Base-by-base conservation (phyloP, 2,888 invertebrate species). In the Callyntrura sp. region DNA sequence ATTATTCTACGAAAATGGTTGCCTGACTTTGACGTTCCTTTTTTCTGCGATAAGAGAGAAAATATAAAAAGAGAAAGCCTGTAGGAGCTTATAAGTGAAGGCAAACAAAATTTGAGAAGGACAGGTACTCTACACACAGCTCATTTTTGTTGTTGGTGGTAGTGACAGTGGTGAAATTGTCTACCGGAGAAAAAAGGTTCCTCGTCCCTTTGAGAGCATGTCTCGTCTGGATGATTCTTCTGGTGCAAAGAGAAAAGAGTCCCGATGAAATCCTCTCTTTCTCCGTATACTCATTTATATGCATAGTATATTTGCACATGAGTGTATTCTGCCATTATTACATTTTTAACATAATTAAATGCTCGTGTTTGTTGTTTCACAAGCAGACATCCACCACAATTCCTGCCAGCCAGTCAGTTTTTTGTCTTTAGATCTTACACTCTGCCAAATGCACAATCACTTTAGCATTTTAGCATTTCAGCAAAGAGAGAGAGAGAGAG, bases 361-460 rank as follows among this genome's bases (percentile, higher is more conserved):
- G 17, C 65, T 65, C 28, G 8, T 28, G 65, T 65, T 65, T 65
- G 60, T 28, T 65, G 65, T 65, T 65, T 65, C 65, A 65, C 65
- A 28, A 11, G n/a, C 65, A 65, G 65, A 65, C 65, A 65, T 65
- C 6, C 35, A 35, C 6, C 35, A 35, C n/a, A n/a, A n/a, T 35
- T 35, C 60, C 17, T 20, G 4, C 14, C 14, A 65, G 14, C 45
- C n/a, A 28, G 35, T 45, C 35, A 28, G 70, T 17, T 23, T 70
- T 70, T 70, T 70, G 45, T 9, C 45, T 45, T 20, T 48, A 48
- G 43, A 35, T 43, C 43, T 35, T 17, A 14, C 14, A 35, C 17
- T n/a, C 70, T 70, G 70, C 70, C 70, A 70, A 70, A n/a, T 70
- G 43, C 70, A 70, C 70, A n/a, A 70, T 70, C 70, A 70, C 43